Evolutionary conservation across 2,888 invertebrate genomes (phyloP), one percentile per base, ranked within the genome.

Genomic region (Agapetus fuscipes): DNA sequence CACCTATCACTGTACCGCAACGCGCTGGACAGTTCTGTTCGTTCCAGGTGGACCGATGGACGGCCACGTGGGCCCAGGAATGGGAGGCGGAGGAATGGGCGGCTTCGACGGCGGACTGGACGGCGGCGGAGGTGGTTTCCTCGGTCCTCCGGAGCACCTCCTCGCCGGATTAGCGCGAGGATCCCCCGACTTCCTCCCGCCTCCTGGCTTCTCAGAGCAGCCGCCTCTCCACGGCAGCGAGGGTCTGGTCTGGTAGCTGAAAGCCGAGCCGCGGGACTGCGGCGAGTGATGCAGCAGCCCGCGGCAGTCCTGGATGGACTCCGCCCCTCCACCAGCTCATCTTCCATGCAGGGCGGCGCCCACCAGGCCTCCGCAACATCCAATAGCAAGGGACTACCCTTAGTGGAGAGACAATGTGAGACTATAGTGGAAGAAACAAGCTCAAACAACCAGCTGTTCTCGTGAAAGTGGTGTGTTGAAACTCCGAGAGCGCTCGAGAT

Each of bases 141-240:
- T 41, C 13, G 47, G 41, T 13, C 30, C 34, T 56, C 58, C 34
- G 3, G 77, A 78, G 51, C 76, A 77, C 61, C 71, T 78, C 55
- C 71, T 76, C 55, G 63, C 68, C 56, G 57, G 61, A 50, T 78
- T 81, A 46, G 80, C 80, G 45, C 76, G 82, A 51, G 80, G 82
- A 47, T 83, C 83, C 52, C 83, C 83, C 32, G 81, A 81, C 64
- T 82, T 80, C 66, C 77, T 81, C 66, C 41, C 41, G 15, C 47
- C 45, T 35, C 40, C 37, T 13, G 39, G 32, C 48, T 70, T 70
- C 54, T 66, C 66, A 1, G 70, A 70, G 56, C 69, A 64, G 34
- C 69, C 68, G 16, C 69, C 67, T 37, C 29, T 49, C 43, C 70
- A 70, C 47, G 66, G 68, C 45, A 67, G 66, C 35, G 70, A 70